These are phyloP conservation scores for Dynastes maya DNA, from an alignment of 2,888 invertebrate species.

Conservation along the genomic window DNA sequence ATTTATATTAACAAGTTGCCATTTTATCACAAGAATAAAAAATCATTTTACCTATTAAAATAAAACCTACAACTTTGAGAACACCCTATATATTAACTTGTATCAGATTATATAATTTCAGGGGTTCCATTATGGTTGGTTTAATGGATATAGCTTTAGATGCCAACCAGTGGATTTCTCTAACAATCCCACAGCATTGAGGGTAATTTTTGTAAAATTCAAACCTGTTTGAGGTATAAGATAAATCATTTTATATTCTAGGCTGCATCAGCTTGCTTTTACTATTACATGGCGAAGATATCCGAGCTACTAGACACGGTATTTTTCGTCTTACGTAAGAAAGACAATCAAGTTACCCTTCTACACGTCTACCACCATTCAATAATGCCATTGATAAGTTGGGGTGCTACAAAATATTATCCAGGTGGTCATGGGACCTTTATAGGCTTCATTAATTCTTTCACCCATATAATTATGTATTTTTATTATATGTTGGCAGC, in stretches of 20 bases:
- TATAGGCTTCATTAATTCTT: slow-evolving; percentile 80
- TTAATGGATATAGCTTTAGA: slow-evolving; percentile 87
- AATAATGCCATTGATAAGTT: slow-evolving; percentile 81
- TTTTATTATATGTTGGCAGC: slow-evolving; percentile 84
- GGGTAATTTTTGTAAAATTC: slow-evolving; percentile 73
- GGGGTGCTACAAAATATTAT: slow-evolving; percentile 37
- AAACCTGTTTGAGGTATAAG: not conserved
- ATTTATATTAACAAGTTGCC: not conserved
- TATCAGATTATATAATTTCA: slow-evolving; percentile 68
- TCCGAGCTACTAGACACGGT: slow-evolving; percentile 67
- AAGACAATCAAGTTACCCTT: slow-evolving; percentile 90
- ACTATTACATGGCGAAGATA: slow-evolving; percentile 45
- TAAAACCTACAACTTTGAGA: too few species aligned
- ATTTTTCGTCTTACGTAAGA: slow-evolving; percentile 94
- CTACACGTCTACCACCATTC: slow-evolving; percentile 96
- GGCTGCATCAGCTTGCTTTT: slow-evolving; percentile 37
- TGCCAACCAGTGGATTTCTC: slow-evolving; percentile 95
- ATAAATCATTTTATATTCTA: not conserved
- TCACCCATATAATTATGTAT: slow-evolving; percentile 87
- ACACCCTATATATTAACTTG: too few species aligned
- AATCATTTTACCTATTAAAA: too few species aligned
- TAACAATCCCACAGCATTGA: slow-evolving; percentile 80
- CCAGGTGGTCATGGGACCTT: slow-evolving; percentile 80
- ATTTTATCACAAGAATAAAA: too few species aligned
- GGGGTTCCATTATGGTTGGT: slow-evolving; percentile 86